Evolutionary conservation across 2,888 invertebrate genomes (phyloP), one percentile per base, ranked within the genome.

Genomic region (Elaeidobius kamerunicus): DNA sequence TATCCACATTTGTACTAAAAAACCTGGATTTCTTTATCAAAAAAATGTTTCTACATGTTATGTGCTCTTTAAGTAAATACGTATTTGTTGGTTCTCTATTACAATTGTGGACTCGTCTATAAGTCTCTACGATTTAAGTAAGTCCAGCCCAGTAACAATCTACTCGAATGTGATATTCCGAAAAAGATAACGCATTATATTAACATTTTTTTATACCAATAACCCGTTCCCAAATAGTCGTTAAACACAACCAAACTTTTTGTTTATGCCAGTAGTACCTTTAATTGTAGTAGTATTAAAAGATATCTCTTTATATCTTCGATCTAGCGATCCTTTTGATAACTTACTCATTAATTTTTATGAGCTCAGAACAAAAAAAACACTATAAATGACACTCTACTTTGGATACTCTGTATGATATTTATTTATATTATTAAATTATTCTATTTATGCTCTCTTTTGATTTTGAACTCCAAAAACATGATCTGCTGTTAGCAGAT

Each of bases 261-360:
- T 63, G 63, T 64, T 67, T 61, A 67, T 65, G 67, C 67, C 67
- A 67, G 67, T 67, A 68, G 67, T 66, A 67, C 65, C 65, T 65
- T 65, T 64, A 65, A 60, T 54, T 60, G 43, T 50, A 52, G 53
- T 63, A 59, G 59, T 63, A 59, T 61, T 57, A 53, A 52, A 43
- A 27, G 3, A 12, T 28, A 23, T 17, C 38, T 34, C 17, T 44
- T 28, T 11, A 11, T 7, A 19, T 39, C 14, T 41, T 30, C 18
- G n/a, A 46, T 27, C 40, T 17, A n/a, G 12, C 14, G 27, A 9
- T 18, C 14, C 17, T 42, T 12, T 28, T 38, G 17, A 36, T 30
- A 42, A 11, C 14, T 28, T 27, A 27, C 5, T 17, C 16, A 11
- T 30, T 32, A 32, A 17, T 16, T 7, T 16, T 15, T 27, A 19